Percentiles rank a stretch among this genome's conserved stretches.
Conservation (phyloP, 2,797 vertebrate species). For the Silurus lanzhouensis region DNA sequence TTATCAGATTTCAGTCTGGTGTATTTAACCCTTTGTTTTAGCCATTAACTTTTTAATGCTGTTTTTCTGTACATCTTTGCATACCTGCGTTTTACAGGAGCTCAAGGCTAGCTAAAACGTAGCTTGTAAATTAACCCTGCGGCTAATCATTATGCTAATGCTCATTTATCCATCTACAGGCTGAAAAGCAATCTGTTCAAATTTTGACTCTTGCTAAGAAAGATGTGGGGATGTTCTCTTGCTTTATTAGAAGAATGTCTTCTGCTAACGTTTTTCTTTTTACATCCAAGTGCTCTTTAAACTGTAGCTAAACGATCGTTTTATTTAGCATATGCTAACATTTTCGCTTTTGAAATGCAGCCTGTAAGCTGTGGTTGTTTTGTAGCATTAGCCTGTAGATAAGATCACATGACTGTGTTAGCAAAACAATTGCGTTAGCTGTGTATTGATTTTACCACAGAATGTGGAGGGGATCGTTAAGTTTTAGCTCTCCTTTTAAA, state of each 20-base stretch:
- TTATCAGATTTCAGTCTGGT: conserved; percentile 3
- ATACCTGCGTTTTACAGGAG: too few species aligned
- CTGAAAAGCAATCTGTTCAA: background rate
- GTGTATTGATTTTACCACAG: too few species aligned
- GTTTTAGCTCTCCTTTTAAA: too few species aligned
- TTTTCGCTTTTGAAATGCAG: background rate
- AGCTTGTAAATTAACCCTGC: background rate
- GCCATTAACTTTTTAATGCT: background rate
- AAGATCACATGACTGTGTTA: background rate
- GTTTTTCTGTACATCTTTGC: background rate
- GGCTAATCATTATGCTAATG: background rate
- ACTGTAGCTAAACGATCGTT: background rate
- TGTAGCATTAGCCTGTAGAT: background rate
- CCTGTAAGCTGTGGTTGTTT: too few species aligned
- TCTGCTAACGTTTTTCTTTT: background rate
- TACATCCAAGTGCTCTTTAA: background rate
- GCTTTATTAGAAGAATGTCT: background rate
- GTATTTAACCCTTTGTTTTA: conserved; percentile 9
- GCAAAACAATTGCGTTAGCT: too few species aligned
- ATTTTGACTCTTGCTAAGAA: background rate
- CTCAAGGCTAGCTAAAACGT: background rate
- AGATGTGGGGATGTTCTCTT: background rate
- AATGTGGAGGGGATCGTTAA: too few species aligned
- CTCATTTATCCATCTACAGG: background rate
- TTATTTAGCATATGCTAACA: background rate